phyloP scores from a whole-genome alignment of 2,888 invertebrate genomes.

The Rhamphomyia laevipes region DNA sequence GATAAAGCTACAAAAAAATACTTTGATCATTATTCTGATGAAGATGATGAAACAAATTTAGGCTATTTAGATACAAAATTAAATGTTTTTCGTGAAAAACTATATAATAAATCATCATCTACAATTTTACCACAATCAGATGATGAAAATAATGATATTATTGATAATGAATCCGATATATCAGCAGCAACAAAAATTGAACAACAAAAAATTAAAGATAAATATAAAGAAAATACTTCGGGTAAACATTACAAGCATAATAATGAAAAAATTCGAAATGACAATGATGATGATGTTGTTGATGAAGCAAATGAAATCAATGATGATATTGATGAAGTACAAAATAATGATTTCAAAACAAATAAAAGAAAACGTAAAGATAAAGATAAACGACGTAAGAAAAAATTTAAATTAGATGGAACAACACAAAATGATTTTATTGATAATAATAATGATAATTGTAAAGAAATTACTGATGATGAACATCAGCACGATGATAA shows the following conservation, averaged over 20 bases:
- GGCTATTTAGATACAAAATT: constrained; percentile 46
- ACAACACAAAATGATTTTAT: neutral
- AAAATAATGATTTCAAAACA: constrained; percentile 6
- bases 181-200: neutral
- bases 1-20: constrained; percentile 72
- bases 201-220: neutral
- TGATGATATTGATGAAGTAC: constrained; percentile 2
- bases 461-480: neutral
- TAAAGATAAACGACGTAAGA: constrained; percentile 34
- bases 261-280: constrained; percentile 16
- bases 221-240: neutral
- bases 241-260: neutral
- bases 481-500: too few species aligned
- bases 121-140: constrained; percentile 36
- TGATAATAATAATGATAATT: too few species aligned
- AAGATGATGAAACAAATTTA: constrained; percentile 66
- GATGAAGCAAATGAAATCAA: constrained; percentile 8
- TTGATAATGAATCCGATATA: constrained; percentile 3
- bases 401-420: constrained; percentile 11
- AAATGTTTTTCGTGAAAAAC: constrained; percentile 39
- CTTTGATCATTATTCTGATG: constrained; percentile 68
- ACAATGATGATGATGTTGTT: constrained; percentile 23
- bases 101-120: constrained; percentile 29
- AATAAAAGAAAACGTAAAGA: constrained; percentile 34
- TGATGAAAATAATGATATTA: constrained; percentile 24